phyloP scores from a whole-genome alignment of 2,888 invertebrate genomes.

The Ceratothoa steindachneri region DNA sequence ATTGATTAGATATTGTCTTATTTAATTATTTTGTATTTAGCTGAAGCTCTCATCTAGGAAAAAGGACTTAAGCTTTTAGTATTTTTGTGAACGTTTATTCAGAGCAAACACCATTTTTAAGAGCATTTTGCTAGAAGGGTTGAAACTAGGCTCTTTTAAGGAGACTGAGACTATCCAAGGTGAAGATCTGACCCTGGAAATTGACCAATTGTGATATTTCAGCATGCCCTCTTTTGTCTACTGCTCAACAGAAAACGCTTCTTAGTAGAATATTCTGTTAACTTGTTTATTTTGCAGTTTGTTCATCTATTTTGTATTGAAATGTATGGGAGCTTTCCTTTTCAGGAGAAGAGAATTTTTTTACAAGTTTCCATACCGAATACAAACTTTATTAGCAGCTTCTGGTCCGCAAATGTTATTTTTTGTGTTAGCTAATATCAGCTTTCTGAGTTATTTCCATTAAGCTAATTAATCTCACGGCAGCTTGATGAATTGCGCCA shows the following conservation, averaged over 20 bases:
- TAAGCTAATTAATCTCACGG: background rate
- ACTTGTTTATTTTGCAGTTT: background rate
- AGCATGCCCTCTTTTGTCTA: background rate
- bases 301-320: background rate
- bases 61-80: too few relatives aligned
- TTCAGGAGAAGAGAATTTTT: background rate
- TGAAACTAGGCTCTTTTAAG: too few relatives aligned
- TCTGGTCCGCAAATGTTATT: background rate
- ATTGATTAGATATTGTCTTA: too few relatives aligned
- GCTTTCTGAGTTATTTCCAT: background rate
- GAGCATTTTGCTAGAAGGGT: too few relatives aligned
- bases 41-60: too few relatives aligned
- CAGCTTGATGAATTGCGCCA: constrained; percentile 1
- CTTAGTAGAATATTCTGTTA: background rate
- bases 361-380: background rate
- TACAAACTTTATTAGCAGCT: background rate
- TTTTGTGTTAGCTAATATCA: background rate
- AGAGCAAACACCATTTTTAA: too few relatives aligned
- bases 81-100: too few relatives aligned
- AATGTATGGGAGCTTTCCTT: background rate
- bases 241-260: background rate
- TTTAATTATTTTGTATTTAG: too few relatives aligned
- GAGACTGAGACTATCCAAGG: too few relatives aligned
- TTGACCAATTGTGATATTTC: too few relatives aligned
- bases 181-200: too few relatives aligned